Conservation (phyloP, 2,888 invertebrate genomes). For the Parnassius orleans region DNA sequence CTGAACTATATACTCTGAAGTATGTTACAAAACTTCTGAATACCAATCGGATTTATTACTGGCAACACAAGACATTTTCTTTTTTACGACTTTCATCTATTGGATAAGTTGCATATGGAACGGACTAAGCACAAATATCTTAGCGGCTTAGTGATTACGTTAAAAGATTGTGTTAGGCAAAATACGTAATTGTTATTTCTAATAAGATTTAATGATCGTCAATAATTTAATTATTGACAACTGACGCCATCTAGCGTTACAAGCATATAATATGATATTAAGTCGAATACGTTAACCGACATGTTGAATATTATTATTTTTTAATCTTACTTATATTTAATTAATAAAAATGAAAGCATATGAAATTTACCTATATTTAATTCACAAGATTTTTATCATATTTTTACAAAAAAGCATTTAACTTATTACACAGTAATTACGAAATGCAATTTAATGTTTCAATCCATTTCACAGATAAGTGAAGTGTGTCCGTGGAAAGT, state of each 20-base stretch:
- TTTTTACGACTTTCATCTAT: constrained; percentile 6
- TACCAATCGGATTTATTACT: constrained; percentile 18
- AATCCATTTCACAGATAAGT: constrained; percentile 26
- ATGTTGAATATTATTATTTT: too few species aligned
- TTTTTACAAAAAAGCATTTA: not conserved
- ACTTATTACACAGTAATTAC: not conserved
- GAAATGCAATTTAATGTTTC: constrained; percentile 7
- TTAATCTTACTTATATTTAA: too few species aligned
- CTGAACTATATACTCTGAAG: constrained; percentile 11
- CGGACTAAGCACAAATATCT: too few species aligned
- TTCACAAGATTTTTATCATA: too few species aligned
- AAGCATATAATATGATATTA: not conserved
- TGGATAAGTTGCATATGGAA: too few species aligned
- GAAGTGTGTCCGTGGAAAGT: constrained; percentile 30
- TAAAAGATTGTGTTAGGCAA: too few species aligned
- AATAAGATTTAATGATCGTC: too few species aligned
- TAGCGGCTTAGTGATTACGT: too few species aligned
- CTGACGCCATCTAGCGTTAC: constrained; percentile 13
- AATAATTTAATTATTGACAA: not conserved
- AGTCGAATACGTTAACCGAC: not conserved
- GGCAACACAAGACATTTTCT: not conserved
- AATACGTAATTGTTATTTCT: too few species aligned
- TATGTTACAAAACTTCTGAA: constrained; percentile 13
- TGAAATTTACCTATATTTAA: too few species aligned
- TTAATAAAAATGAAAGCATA: too few species aligned